Conservation (phyloP, 2,888 invertebrate species). For the Antitype chi region DNA sequence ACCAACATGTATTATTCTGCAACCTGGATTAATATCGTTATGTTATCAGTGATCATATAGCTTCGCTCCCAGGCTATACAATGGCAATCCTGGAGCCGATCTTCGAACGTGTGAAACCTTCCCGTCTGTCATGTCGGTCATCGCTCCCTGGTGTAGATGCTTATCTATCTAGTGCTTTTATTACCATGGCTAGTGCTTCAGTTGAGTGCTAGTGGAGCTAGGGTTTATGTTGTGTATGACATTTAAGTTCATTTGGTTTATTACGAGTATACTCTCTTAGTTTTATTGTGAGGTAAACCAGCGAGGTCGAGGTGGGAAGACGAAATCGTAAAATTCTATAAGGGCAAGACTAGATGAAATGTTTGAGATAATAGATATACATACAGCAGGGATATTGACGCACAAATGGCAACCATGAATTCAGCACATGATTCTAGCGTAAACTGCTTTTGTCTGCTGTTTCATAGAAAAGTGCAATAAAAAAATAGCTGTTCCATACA, state of each 20-base stretch:
- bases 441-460: too few relatives aligned
- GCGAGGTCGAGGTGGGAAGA: background rate
- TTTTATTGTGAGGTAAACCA: slow-evolving; percentile 13
- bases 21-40: slow-evolving; percentile 47
- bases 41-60: slow-evolving; percentile 32
- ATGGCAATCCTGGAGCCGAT: slow-evolving; percentile 51
- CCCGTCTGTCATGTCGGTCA: slow-evolving; percentile 45
- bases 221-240: slow-evolving; percentile 7
- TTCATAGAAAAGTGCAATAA: too few relatives aligned
- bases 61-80: slow-evolving; percentile 54
- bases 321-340: background rate
- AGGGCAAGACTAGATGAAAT: background rate
- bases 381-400: background rate
- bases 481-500: too few relatives aligned
- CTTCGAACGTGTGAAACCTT: slow-evolving; percentile 55
- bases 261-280: slow-evolving; percentile 5
- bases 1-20: slow-evolving; percentile 18
- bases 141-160: slow-evolving; percentile 40
- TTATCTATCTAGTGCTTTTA: slow-evolving; percentile 48
- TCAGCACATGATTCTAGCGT: too few relatives aligned
- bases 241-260: slow-evolving; percentile 44
- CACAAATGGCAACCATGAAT: background rate
- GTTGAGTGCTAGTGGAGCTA: slow-evolving; percentile 33
- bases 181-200: slow-evolving; percentile 25
- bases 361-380: background rate